A percentile compares a stretch with the other conserved stretches of the same genome.
Conservation (phyloP, 2,888 invertebrate species). For the Zaprionus bogoriensis region DNA sequence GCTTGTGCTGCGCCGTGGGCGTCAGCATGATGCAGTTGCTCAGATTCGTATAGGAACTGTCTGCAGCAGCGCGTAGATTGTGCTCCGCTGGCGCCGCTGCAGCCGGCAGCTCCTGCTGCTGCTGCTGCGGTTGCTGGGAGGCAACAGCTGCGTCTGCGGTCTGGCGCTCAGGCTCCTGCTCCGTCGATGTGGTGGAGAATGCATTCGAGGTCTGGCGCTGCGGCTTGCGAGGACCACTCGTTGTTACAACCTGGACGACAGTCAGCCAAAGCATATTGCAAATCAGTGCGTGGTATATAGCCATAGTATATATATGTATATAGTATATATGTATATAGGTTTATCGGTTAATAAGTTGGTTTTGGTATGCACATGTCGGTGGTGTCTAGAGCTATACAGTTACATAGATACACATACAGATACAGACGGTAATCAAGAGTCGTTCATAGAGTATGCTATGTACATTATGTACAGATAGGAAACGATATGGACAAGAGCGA, state of each 20-base stretch:
- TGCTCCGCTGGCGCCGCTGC: conserved; percentile 7
- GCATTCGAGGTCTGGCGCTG: conserved; percentile 85
- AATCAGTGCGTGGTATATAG: neutral
- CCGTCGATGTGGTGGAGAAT: conserved; percentile 81
- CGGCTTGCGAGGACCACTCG: conserved; percentile 91
- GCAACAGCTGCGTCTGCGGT: too few relatives aligned
- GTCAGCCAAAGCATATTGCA: conserved; percentile 10
- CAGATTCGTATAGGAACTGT: conserved; percentile 84
- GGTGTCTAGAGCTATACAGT: conserved; percentile 14
- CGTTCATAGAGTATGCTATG: too few relatives aligned
- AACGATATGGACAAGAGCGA: conserved; percentile 11
- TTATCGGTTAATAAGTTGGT: neutral
- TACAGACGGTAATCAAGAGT: conserved; percentile 18
- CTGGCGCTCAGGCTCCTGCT: conserved; percentile 35
- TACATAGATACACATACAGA: conserved; percentile 27
- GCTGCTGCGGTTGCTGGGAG: conserved; percentile 4
- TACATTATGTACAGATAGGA: conserved; percentile 12
- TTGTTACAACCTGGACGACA: conserved; percentile 87
- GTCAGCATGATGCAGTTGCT: conserved; percentile 82
- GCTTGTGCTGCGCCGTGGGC: conserved; percentile 84
- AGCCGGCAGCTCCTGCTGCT: conserved; percentile 34
- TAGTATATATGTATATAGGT: too few relatives aligned
- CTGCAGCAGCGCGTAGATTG: conserved; percentile 73
- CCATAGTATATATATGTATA: too few relatives aligned
- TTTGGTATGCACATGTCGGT: too few relatives aligned